Base-by-base conservation (phyloP, 2,888 invertebrate species). In the Agonopterix heracliana region DNA sequence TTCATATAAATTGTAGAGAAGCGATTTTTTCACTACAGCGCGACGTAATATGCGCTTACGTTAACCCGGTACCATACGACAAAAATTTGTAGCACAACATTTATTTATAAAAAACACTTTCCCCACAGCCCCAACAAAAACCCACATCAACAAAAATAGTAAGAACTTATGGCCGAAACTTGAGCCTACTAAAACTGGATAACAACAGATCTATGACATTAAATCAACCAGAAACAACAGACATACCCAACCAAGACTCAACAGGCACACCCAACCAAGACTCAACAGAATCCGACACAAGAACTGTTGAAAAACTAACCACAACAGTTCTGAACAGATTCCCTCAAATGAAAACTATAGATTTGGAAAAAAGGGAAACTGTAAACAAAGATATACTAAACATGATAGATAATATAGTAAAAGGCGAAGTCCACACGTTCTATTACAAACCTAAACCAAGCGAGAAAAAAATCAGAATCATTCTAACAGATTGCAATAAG, bases 151-250 rank as follows among this genome's bases (percentile, higher is more conserved):
- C 38, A 0, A 71, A 61, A 56, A 50, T 81, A 1, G 41, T 78
- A 0, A 63, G 78, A 36, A 76, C 75, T 0, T 44, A 45, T 2
- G 82, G 79, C 0, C 69, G 63, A 51, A 56, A 78, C 49, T 36
- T 79, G 1, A 68, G 64, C 9, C 45, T 53, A 0, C 34, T 78
- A 0, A 72, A 66, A 58, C 64, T 80, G 4, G 56, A 63, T 9
- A 66, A 54, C 2, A 54, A 50, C 1, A 74, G 67, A 48, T 17
- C 48, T 12, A 54, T 68, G 10, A 44, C 45, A 4, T 34, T 46
- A 4, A 46, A 38, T 38, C 38, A 9, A 10, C 38, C 38, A n/a
- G 36, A 36, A 8, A 9, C n/a, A n/a, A n/a, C 17, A 26, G 43
- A 9, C 5, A 1, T 8, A 17, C 0, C 60, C 5, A 34, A 50